A percentile compares a stretch with the other conserved stretches of the same genome.
Conservation (phyloP, 2,888 invertebrate species). For the Eurois occulta region DNA sequence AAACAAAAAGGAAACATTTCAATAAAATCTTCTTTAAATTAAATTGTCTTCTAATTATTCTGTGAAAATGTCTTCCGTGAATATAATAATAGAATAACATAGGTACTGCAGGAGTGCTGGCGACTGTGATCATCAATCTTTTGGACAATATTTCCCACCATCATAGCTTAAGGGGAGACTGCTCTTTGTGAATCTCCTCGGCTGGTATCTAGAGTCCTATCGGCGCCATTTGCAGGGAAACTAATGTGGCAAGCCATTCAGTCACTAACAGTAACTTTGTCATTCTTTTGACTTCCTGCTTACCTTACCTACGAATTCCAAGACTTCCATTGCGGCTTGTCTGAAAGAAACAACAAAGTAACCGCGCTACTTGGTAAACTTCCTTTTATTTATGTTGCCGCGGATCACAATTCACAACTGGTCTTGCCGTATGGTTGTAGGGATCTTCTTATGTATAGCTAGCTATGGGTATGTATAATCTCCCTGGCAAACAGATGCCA, state of each 20-base stretch:
- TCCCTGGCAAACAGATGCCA: neutral
- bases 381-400: slow-evolving; percentile 8
- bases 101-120: neutral
- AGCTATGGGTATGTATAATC: neutral
- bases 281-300: neutral
- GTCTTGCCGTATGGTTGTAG: neutral
- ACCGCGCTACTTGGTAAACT: slow-evolving; percentile 6
- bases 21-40: neutral
- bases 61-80: neutral
- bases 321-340: slow-evolving; percentile 2
- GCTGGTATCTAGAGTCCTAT: neutral
- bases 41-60: neutral
- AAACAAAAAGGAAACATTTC: neutral
- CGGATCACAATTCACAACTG: neutral
- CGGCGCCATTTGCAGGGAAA: neutral
- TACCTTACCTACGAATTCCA: neutral
- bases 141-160: neutral
- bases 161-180: neutral
- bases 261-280: neutral
- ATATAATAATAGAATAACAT: too few relatives aligned
- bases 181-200: neutral
- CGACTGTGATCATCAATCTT: neutral
- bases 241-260: too few relatives aligned
- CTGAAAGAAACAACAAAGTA: neutral
- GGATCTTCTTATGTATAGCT: too few relatives aligned